Base-by-base conservation (phyloP, 1,140 invertebrate species). In the Marisa cornuarietis region DNA sequence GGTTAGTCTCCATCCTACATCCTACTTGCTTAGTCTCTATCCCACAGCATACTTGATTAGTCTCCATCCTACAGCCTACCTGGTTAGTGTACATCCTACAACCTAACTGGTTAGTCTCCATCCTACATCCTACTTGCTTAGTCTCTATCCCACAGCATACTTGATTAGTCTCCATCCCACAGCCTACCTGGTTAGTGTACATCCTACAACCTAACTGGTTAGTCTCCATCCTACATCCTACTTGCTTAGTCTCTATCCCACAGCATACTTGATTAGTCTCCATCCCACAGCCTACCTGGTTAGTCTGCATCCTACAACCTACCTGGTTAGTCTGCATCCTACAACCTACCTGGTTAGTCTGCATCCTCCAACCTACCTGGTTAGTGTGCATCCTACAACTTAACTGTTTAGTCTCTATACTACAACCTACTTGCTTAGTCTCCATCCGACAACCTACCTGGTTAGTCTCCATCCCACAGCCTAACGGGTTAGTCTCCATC, bases 311-410 rank as follows among this genome's bases (percentile, higher is more conserved):
- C 2, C 31, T 6, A 42, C 9, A 0, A 8, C 54, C 54, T 58
- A 77, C 76, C 49, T 91, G 89, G 18, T 78, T 81, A 69, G 79
- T 6, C 31, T 42, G 3, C 31, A 42, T 6, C 2, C 31, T 6
- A 42, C 9, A 0, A 8, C 54, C 54, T 58, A 77, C 76, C 49
- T 91, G 89, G 18, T 78, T 81, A 69, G 79, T 6, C 31, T 42
- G n/a, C 31, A 42, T 2, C 6, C 31, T 42, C 31, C 9, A 0
- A 8, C 54, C 54, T 58, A 77, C 76, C 49, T 91, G 89, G 18
- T 78, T 81, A 69, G 79, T 87, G 54, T 85, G 81, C 54, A 87
- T n/a, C n/a, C n/a, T n/a, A n/a, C n/a, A n/a, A n/a, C n/a, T n/a
- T n/a, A n/a, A n/a, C n/a, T n/a, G n/a, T n/a, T n/a, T n/a, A n/a